Evolutionary conservation across 2,113 vertebrate genomes (phyloP).

Genomic region (Barnardius zonarius): DNA sequence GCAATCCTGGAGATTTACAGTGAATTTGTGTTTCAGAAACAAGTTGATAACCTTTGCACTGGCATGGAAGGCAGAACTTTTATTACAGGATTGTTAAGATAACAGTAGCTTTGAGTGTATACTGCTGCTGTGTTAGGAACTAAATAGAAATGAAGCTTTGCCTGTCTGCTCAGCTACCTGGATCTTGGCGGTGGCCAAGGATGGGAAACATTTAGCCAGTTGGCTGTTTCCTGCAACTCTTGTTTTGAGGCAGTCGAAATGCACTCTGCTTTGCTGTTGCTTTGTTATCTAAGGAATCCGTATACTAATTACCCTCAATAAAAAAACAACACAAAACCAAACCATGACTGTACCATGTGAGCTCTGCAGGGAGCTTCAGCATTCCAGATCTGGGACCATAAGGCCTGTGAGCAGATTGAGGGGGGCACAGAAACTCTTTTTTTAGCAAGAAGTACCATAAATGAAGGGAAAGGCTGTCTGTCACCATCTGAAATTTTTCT

Average conservation of each 20-base stretch:
- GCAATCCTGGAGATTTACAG: not conserved
- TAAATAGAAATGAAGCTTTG: not conserved
- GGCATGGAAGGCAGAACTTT: not conserved
- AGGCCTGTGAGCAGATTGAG: not conserved
- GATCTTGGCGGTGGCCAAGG: not conserved
- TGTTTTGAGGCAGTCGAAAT: constrained; percentile 17
- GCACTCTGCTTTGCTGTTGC: not conserved
- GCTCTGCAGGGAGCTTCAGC: constrained; percentile 26
- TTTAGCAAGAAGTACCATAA: not conserved
- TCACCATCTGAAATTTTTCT: constrained; percentile 2
- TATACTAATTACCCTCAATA: constrained; percentile 40
- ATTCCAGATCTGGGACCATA: constrained; percentile 41
- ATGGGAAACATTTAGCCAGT: not conserved
- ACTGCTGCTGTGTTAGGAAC: not conserved
- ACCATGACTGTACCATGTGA: not conserved
- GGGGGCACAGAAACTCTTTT: constrained; percentile 31
- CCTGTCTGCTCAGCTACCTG: constrained; percentile 7
- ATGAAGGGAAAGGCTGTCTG: not conserved
- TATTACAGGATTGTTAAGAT: constrained; percentile 28
- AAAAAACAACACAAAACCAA: not conserved
- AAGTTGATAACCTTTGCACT: constrained; percentile 41
- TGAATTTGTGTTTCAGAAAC: not conserved
- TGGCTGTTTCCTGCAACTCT: constrained; percentile 29
- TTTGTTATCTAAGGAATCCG: constrained; percentile 67
- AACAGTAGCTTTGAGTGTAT: not conserved